A percentile compares a stretch with the other conserved stretches of the same genome.
Conservation (phyloP, 2,888 invertebrate genomes). For the Aphrophora alni region DNA sequence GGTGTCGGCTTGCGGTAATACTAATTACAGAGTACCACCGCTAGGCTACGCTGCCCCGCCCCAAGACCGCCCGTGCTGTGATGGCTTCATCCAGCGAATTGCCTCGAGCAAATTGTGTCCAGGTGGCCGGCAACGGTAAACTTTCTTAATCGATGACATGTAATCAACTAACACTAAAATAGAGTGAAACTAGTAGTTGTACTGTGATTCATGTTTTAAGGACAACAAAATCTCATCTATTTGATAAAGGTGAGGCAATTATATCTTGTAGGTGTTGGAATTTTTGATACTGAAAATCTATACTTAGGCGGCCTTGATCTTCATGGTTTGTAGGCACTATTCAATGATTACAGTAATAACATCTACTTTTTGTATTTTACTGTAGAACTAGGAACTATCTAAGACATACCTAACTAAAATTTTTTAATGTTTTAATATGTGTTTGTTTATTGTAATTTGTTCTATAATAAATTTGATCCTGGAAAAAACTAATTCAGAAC, state of each 20-base stretch:
- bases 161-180: background rate
- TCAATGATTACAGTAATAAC: too few species aligned
- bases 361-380: too few species aligned
- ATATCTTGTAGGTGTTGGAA: background rate
- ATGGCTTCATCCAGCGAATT: background rate
- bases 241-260: background rate
- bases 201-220: background rate
- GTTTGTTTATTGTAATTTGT: too few species aligned
- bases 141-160: background rate
- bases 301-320: too few species aligned
- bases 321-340: too few species aligned
- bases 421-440: too few species aligned
- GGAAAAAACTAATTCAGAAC: too few species aligned
- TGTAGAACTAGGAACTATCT: too few species aligned
- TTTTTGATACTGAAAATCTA: background rate
- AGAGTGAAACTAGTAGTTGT: background rate
- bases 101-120: background rate
- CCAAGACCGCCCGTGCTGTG: background rate
- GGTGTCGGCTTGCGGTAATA: constrained; percentile 9
- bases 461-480: too few species aligned
- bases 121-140: constrained; percentile 5
- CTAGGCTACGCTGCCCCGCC: constrained; percentile 1
- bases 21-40: constrained; percentile 9
- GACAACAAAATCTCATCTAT: too few species aligned
- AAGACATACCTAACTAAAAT: too few species aligned